These are phyloP conservation scores for Nerophis lumbriciformis DNA, from an alignment of 2,113 vertebrate genomes.

Conservation along the genomic window DNA sequence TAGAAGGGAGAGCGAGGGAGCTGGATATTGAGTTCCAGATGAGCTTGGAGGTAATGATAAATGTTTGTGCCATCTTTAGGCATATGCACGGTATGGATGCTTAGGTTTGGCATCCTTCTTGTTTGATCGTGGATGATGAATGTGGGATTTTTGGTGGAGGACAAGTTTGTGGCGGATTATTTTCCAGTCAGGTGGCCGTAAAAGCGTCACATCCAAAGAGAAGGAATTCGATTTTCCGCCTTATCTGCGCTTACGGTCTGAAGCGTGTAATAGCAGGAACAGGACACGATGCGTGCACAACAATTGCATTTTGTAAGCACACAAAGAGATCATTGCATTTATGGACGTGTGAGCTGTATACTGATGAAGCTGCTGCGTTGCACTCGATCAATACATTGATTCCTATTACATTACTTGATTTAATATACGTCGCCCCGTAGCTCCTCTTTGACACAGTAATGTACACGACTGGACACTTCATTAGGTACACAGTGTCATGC, in stretches of 20 bases:
- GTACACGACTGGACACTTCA: not conserved
- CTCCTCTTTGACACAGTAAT: constrained; percentile 26
- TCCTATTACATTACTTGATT: constrained; percentile 13
- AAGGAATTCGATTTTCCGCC: constrained; percentile 36
- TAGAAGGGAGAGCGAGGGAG: constrained; percentile 29
- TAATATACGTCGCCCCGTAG: constrained; percentile 10
- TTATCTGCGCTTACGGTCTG: constrained; percentile 40
- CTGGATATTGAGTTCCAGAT: constrained; percentile 33
- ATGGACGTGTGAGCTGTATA: constrained; percentile 43
- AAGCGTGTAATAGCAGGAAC: constrained; percentile 25
- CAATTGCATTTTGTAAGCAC: constrained; percentile 39
- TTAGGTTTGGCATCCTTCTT: constrained; percentile 3
- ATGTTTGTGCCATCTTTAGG: constrained; percentile 40
- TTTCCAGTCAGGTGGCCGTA: constrained; percentile 26
- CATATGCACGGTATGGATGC: constrained; percentile 19
- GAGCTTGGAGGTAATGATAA: constrained; percentile 50
- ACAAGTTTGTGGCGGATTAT: constrained; percentile 18
- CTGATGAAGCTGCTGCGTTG: constrained; percentile 37
- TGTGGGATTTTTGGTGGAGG: constrained; percentile 3
- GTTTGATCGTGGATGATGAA: constrained; percentile 10
- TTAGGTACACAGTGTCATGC: not conserved
- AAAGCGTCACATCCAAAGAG: constrained; percentile 23
- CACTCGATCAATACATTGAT: constrained; percentile 39
- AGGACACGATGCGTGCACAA: constrained; percentile 25
- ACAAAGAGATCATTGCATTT: constrained; percentile 49